These are phyloP conservation scores for Lasioglossum albipes DNA, from an alignment of 1,140 invertebrate genomes.

Conservation along the genomic window DNA sequence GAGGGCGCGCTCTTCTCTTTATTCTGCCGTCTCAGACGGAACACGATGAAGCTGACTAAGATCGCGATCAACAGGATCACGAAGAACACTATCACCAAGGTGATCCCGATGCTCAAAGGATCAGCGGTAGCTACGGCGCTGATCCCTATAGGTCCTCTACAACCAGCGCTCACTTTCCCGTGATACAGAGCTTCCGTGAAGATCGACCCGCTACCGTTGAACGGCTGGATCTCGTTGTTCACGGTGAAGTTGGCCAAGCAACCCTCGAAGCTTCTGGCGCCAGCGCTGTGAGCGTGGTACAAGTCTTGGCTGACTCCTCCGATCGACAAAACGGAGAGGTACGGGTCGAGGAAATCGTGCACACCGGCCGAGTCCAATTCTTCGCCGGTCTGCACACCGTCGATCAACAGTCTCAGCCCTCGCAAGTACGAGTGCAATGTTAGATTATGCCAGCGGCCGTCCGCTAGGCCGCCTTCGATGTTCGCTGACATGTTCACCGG, in stretches of 20 bases:
- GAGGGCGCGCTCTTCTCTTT: slow-evolving; percentile 86
- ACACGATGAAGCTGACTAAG: slow-evolving; percentile 93
- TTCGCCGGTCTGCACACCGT: slow-evolving; percentile 87
- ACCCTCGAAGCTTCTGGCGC: slow-evolving; percentile 87
- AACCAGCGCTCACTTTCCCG: slow-evolving; percentile 86
- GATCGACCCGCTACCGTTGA: slow-evolving; percentile 91
- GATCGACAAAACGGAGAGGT: slow-evolving; percentile 88
- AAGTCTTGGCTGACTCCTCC: slow-evolving; percentile 84
- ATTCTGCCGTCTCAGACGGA: slow-evolving; percentile 90
- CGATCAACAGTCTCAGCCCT: slow-evolving; percentile 86
- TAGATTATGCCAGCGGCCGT: slow-evolving; percentile 93
- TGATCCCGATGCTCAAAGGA: slow-evolving; percentile 93
- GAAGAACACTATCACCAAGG: slow-evolving; percentile 96
- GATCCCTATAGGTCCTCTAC: slow-evolving; percentile 86
- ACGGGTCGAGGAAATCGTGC: slow-evolving; percentile 95
- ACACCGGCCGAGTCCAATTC: slow-evolving; percentile 91
- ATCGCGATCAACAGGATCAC: slow-evolving; percentile 93
- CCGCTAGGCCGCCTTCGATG: slow-evolving; percentile 82
- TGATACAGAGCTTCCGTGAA: slow-evolving; percentile 85
- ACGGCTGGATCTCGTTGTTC: slow-evolving; percentile 93
- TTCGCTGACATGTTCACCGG: slow-evolving; percentile 90
- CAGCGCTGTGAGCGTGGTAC: slow-evolving; percentile 80
- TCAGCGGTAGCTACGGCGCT: slow-evolving; percentile 89
- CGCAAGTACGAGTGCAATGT: slow-evolving; percentile 86
- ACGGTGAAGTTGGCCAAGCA: slow-evolving; percentile 94